Percentiles rank a stretch among this genome's conserved stretches.
Evolutionary conservation across 2,797 vertebrate genomes (phyloP).

Genomic region (Schizothorax lantsangensis): DNA sequence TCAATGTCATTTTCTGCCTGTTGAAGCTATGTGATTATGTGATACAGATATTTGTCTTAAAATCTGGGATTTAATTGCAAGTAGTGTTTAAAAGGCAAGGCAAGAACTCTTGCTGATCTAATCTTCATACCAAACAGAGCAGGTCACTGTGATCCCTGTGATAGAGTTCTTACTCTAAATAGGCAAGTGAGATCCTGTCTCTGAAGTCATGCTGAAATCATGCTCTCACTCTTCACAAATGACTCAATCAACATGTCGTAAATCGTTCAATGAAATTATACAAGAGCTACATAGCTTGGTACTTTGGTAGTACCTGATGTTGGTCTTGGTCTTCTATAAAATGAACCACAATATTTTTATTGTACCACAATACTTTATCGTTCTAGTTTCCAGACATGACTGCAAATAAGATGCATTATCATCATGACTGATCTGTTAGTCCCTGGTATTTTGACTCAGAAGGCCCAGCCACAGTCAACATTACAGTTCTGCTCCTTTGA

Average conservation of each 20-base stretch:
- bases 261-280: conserved; percentile 54
- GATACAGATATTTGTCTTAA: neutral
- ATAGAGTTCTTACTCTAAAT: conserved; percentile 44
- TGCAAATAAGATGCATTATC: neutral
- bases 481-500: conserved; percentile 19
- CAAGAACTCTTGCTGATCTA: conserved; percentile 34
- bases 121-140: conserved; percentile 37
- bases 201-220: conserved; percentile 49
- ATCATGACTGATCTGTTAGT: conserved; percentile 30
- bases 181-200: conserved; percentile 61
- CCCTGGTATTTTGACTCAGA: conserved; percentile 7
- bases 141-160: conserved; percentile 17
- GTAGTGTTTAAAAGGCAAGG: conserved; percentile 30
- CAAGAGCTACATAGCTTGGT: conserved; percentile 6
- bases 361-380: neutral
- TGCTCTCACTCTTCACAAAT: conserved; percentile 51
- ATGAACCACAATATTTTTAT: conserved; percentile 21
- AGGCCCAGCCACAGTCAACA: conserved; percentile 26
- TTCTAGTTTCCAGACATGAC: conserved; percentile 24
- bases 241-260: conserved; percentile 46
- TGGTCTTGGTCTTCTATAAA: conserved; percentile 20
- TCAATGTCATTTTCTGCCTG: conserved; percentile 4
- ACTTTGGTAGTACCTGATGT: conserved; percentile 30
- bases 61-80: conserved; percentile 1
- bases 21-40: neutral